These are phyloP conservation scores for Karalla daura DNA, from an alignment of 2,797 vertebrate genomes.

Conservation along the genomic window DNA sequence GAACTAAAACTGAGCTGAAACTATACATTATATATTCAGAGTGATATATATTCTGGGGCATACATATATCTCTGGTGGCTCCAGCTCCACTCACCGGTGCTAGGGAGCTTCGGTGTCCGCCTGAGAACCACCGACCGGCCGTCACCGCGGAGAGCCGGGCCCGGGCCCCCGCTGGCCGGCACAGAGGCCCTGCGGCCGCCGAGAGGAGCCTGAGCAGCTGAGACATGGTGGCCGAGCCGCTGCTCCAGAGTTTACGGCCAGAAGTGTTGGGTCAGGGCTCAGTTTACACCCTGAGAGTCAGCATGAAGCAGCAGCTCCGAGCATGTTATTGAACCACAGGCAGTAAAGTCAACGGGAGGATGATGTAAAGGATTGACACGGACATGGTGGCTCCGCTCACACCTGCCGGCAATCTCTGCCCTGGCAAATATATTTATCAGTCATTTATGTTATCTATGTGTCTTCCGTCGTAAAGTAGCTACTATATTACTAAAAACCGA, in stretches of 20 bases:
- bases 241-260: neutral
- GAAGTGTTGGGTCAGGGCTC: no score
- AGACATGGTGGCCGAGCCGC: slow-evolving; percentile 64
- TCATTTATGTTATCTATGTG: accelerated
- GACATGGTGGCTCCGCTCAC: accelerated
- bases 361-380: slow-evolving; percentile 34
- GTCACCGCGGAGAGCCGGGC: slow-evolving; percentile 38
- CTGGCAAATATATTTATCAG: accelerated
- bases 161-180: slow-evolving; percentile 49
- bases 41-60: no score
- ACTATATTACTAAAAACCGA: accelerated
- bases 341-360: slow-evolving; percentile 55
- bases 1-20: no score
- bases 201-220: slow-evolving; percentile 77
- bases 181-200: slow-evolving; percentile 56
- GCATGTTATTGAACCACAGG: slow-evolving; percentile 53
- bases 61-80: no score
- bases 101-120: slow-evolving; percentile 3
- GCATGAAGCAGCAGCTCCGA: accelerated
- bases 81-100: slow-evolving; percentile 41
- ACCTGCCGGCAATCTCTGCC: slow-evolving; percentile 2
- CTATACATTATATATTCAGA: no score
- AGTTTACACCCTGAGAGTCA: neutral
- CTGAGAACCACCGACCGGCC: slow-evolving; percentile 22
- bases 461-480: accelerated